Evolutionary conservation across 2,888 invertebrate genomes (phyloP).

Genomic region (Andrena flavipes): DNA sequence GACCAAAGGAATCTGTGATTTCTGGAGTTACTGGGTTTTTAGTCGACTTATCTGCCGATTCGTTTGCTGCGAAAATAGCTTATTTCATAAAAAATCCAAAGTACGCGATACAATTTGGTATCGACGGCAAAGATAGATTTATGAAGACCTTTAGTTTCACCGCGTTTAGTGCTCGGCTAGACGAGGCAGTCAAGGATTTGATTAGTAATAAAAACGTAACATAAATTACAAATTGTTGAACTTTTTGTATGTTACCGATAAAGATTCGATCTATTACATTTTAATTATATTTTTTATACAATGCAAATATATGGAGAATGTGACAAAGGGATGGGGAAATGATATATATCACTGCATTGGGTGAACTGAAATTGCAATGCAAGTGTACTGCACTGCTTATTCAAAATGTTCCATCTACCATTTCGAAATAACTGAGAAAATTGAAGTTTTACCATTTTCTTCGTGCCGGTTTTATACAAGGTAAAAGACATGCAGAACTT

Average conservation of each 20-base stretch:
- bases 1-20: constrained; percentile 96
- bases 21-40: constrained; percentile 93
- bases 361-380: constrained; percentile 2
- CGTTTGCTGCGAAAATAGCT: constrained; percentile 92
- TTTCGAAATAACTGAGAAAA: too few relatives aligned
- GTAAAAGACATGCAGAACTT: too few relatives aligned
- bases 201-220: constrained; percentile 57
- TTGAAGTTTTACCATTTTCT: too few relatives aligned
- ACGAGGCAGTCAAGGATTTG: constrained; percentile 83
- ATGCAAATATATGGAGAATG: constrained; percentile 11
- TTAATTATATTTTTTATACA: constrained; percentile 31
- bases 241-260: constrained; percentile 4
- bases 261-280: constrained; percentile 13
- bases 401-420: too few relatives aligned
- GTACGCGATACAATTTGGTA: constrained; percentile 90
- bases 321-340: neutral
- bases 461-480: too few relatives aligned
- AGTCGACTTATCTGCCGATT: constrained; percentile 89
- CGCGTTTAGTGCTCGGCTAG: constrained; percentile 90
- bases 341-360: constrained; percentile 1
- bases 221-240: constrained; percentile 10
- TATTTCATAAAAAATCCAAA: constrained; percentile 88
- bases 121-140: constrained; percentile 91
- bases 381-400: neutral
- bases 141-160: constrained; percentile 93